Percentiles rank a stretch among this genome's conserved stretches.
Conservation (phyloP, 2,113 vertebrate species). For the Thomomys bottae region DNA sequence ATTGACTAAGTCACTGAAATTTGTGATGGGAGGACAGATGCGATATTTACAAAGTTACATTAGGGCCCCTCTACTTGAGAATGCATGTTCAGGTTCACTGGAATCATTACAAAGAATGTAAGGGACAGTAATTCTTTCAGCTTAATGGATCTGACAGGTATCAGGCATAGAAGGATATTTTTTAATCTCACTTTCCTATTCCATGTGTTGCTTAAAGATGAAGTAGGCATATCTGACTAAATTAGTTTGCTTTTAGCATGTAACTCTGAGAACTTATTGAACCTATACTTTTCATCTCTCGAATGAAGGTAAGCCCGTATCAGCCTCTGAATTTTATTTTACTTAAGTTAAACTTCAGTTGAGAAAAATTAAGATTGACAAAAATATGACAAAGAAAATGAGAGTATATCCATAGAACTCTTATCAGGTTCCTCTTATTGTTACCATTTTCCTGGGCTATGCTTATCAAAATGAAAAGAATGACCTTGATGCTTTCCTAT, state of each 20-base stretch:
- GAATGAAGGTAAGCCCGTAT: background rate
- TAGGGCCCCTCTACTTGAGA: background rate
- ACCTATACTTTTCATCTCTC: background rate
- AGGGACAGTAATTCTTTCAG: background rate
- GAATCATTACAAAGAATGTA: background rate
- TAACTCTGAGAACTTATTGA: background rate
- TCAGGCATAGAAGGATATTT: background rate
- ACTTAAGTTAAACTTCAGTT: background rate
- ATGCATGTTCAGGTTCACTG: background rate
- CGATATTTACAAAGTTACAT: background rate
- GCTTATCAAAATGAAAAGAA: slow-evolving; percentile 3
- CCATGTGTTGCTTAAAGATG: background rate
- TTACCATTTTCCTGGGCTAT: background rate
- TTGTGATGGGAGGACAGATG: background rate
- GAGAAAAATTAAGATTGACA: background rate
- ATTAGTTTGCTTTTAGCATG: background rate
- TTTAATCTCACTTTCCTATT: background rate
- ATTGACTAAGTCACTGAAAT: background rate
- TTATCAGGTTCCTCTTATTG: background rate
- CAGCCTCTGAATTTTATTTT: background rate
- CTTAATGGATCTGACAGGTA: background rate
- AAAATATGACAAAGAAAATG: background rate
- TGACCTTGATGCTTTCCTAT: background rate
- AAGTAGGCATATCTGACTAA: background rate
- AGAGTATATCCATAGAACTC: no score